Percentiles rank a stretch among this genome's conserved stretches.
Evolutionary conservation across 2,113 vertebrate species (phyloP).

Genomic region (Plecotus auritus): DNA sequence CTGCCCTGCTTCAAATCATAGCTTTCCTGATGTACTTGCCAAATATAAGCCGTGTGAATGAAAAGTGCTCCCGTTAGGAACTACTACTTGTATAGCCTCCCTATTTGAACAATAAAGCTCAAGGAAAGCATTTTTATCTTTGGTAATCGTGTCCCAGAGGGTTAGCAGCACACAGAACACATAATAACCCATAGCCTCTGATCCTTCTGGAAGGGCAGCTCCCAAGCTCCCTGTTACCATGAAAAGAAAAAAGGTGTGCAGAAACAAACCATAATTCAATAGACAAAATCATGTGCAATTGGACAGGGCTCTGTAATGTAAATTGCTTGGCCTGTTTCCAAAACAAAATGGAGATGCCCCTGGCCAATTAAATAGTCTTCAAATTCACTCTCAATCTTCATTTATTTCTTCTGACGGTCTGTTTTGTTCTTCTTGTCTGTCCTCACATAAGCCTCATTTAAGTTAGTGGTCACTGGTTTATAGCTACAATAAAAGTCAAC

Average conservation of each 20-base stretch:
- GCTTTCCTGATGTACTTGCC: not conserved
- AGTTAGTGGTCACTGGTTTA: not conserved
- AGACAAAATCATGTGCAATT: not conserved
- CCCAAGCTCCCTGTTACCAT: conserved; percentile 45
- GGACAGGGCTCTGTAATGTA: not conserved
- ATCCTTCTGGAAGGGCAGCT: conserved; percentile 33
- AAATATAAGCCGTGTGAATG: not conserved
- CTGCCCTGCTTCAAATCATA: not conserved
- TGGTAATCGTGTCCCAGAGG: conserved; percentile 39
- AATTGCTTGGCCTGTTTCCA: conserved; percentile 37
- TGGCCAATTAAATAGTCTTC: not conserved
- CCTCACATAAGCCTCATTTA: not conserved
- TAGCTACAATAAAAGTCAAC: not conserved
- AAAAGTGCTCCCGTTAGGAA: not conserved
- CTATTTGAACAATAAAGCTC: conserved; percentile 7
- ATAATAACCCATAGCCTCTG: not conserved
- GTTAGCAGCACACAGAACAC: not conserved
- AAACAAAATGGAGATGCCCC: conserved; percentile 11
- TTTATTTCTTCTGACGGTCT: not conserved
- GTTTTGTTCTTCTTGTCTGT: not conserved
- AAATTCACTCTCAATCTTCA: not conserved
- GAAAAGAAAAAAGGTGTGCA: not conserved
- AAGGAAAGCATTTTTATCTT: conserved; percentile 10
- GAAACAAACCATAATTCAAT: conserved; percentile 4
- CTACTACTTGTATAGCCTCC: not conserved